A percentile compares a stretch with the other conserved stretches of the same genome.
These are phyloP conservation scores for Laticauda colubrina DNA, from an alignment of 2,113 vertebrate genomes.

Conservation along the genomic window DNA sequence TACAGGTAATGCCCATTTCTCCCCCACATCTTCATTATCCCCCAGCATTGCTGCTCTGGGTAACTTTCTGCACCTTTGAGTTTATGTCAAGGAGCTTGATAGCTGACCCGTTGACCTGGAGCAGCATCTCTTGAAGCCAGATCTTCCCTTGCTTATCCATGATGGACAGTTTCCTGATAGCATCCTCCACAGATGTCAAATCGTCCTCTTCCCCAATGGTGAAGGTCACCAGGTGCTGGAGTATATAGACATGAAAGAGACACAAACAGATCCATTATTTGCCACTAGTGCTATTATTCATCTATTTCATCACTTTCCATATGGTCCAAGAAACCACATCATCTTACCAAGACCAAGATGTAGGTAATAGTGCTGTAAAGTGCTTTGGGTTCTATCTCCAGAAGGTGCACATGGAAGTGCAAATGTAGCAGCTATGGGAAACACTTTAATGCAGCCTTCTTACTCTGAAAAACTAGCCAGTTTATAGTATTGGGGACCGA, in stretches of 20 bases:
- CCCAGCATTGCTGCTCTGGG: too few species aligned
- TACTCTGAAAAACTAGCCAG: not conserved
- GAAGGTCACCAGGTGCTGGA: conserved; percentile 70
- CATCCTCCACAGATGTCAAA: conserved; percentile 66
- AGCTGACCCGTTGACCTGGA: conserved; percentile 57
- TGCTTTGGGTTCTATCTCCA: too few species aligned
- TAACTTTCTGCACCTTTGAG: conserved; percentile 55
- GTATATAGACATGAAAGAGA: not conserved
- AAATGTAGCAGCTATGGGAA: not conserved
- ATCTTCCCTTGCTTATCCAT: conserved; percentile 70
- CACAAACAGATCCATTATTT: not conserved
- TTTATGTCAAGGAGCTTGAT: conserved; percentile 61
- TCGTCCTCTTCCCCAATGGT: conserved; percentile 64
- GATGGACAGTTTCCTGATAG: conserved; percentile 55
- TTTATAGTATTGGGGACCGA: not conserved
- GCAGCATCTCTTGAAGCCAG: conserved; percentile 73
- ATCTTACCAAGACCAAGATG: not conserved
- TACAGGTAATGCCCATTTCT: not conserved
- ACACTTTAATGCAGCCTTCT: not conserved
- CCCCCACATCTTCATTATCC: not conserved
- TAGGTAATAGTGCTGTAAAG: not conserved
- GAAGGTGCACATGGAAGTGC: not conserved
- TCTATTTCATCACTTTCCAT: not conserved
- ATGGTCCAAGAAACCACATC: not conserved
- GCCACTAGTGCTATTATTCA: too few species aligned